These are phyloP conservation scores for Daphoenositta chrysoptera DNA, from an alignment of 2,113 vertebrate species.

Conservation along the genomic window DNA sequence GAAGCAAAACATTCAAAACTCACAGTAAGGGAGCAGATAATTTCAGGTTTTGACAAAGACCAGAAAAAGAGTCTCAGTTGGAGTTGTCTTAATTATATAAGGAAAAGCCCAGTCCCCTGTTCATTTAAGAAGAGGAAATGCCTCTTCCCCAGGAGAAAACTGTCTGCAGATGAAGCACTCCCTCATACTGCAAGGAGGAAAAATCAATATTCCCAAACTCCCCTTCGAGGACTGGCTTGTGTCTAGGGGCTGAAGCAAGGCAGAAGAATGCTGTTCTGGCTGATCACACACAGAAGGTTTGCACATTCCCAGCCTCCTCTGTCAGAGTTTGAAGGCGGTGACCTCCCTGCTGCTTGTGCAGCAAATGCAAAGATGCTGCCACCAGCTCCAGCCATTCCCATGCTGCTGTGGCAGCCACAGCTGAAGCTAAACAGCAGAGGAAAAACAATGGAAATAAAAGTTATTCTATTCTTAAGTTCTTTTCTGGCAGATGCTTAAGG, in stretches of 20 bases:
- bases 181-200: not conserved
- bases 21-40: not conserved
- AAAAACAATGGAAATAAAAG: slow-evolving; percentile 4
- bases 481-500: not conserved
- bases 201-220: not conserved
- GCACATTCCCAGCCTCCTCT: not conserved
- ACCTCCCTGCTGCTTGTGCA: not conserved
- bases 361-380: not conserved
- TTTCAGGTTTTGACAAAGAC: not conserved
- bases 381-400: not conserved
- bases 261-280: not conserved
- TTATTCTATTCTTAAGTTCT: not conserved
- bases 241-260: not conserved
- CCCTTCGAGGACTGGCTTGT: not conserved
- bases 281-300: not conserved
- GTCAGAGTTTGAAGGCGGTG: not conserved
- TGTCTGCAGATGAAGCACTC: not conserved
- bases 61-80: not conserved
- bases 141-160: not conserved
- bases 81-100: not conserved
- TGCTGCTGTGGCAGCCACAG: not conserved
- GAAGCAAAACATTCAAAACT: not conserved
- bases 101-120: not conserved
- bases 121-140: not conserved
- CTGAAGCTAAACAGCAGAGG: not conserved